Conservation (phyloP, 2,113 vertebrate genomes). For the Amphiprion percula region DNA sequence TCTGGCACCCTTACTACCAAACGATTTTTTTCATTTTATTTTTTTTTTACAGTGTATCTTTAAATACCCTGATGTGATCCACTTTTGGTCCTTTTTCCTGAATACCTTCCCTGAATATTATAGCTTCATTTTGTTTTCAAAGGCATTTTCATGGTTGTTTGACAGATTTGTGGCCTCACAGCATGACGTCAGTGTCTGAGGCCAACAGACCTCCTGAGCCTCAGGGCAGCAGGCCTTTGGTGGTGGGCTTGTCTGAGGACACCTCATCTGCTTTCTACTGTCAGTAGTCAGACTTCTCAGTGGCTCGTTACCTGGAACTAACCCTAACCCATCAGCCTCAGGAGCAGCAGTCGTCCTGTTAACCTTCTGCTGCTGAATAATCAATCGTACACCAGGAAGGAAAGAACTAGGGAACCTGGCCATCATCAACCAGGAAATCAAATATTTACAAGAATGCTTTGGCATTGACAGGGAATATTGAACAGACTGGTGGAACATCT, state of each 20-base stretch:
- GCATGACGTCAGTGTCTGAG: conserved; percentile 3
- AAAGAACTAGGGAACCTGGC: conserved; percentile 54
- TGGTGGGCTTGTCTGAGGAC: conserved; percentile 21
- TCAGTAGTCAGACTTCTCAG: conserved; percentile 20
- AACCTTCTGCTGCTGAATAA: conserved; percentile 49
- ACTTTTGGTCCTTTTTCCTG: neutral
- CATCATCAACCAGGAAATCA: conserved; percentile 68
- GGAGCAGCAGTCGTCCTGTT: conserved; percentile 23
- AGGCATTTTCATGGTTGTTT: neutral
- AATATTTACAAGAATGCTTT: conserved; percentile 46
- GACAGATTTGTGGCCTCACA: conserved; percentile 12
- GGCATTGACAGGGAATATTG: conserved; percentile 16
- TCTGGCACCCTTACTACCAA: too few relatives aligned
- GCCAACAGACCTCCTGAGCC: neutral
- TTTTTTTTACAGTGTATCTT: neutral
- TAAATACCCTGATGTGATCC: neutral
- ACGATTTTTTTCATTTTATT: too few relatives aligned
- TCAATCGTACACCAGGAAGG: conserved; percentile 32
- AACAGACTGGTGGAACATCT: conserved; percentile 20
- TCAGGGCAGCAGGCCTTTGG: neutral
- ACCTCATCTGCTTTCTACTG: conserved; percentile 5
- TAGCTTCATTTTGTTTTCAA: neutral
- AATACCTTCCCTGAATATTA: neutral
- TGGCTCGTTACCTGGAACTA: conserved; percentile 48
- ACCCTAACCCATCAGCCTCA: conserved; percentile 12